phyloP scores from a whole-genome alignment of 2,888 invertebrate genomes.

The Drosophila yooni region DNA sequence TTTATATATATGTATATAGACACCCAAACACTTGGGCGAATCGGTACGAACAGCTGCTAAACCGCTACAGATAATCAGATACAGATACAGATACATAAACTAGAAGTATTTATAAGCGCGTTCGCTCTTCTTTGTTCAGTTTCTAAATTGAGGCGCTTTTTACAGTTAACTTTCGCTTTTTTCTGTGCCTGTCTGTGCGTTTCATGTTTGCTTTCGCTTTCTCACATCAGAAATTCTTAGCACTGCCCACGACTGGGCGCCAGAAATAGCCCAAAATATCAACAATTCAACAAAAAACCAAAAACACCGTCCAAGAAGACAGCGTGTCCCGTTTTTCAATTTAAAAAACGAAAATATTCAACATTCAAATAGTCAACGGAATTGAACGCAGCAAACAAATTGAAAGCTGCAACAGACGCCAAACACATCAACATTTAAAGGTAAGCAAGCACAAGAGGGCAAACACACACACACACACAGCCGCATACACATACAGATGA shows the following conservation, averaged over 20 bases:
- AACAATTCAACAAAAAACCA: neutral
- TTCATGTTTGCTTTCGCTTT: constrained; percentile 71
- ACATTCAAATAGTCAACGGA: constrained; percentile 31
- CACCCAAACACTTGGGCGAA: constrained; percentile 19
- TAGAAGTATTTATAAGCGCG: constrained; percentile 74
- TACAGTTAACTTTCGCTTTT: constrained; percentile 77
- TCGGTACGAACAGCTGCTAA: constrained; percentile 56
- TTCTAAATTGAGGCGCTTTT: constrained; percentile 51
- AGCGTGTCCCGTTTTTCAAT: constrained; percentile 24
- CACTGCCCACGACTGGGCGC: constrained; percentile 58
- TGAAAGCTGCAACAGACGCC: constrained; percentile 55
- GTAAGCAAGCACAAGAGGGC: constrained; percentile 53
- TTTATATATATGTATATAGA: constrained; percentile 14
- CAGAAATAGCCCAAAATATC: constrained; percentile 59
- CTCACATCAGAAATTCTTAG: constrained; percentile 64
- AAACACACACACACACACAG: constrained; percentile 18
- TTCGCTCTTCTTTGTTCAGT: constrained; percentile 41
- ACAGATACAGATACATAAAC: constrained; percentile 61
- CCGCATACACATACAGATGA: constrained; percentile 38
- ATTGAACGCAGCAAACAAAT: constrained; percentile 24
- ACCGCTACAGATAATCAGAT: constrained; percentile 75
- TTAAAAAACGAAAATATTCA: constrained; percentile 8
- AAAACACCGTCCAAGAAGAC: constrained; percentile 15
- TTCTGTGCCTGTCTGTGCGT: constrained; percentile 37
- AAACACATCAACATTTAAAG: constrained; percentile 45